A percentile compares a stretch with the other conserved stretches of the same genome.
Conservation (phyloP, 2,113 vertebrate species). For the Nycticebus coucang region DNA sequence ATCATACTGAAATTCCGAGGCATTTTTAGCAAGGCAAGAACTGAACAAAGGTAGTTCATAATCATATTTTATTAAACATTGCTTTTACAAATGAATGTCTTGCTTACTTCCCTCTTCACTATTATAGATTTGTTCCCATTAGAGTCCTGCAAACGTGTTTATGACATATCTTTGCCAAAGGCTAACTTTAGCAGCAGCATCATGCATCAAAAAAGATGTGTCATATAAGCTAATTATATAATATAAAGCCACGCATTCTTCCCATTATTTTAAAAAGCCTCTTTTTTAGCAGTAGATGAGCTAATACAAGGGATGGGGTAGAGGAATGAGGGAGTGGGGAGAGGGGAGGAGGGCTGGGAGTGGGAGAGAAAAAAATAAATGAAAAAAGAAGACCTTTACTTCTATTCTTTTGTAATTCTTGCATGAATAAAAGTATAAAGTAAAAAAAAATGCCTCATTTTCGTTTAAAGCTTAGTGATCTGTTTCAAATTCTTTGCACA, state of each 20-base stretch:
- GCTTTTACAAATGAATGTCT: conserved; percentile 58
- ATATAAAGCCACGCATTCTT: neutral
- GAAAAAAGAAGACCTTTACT: too few relatives aligned
- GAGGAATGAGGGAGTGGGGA: too few relatives aligned
- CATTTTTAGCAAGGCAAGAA: conserved; percentile 47
- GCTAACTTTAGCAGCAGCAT: conserved; percentile 45
- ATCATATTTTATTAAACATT: conserved; percentile 70
- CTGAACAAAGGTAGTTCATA: conserved; percentile 45
- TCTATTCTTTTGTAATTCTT: too few relatives aligned
- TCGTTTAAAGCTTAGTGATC: conserved; percentile 46
- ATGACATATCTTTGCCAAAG: conserved; percentile 69
- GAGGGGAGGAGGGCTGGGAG: too few relatives aligned
- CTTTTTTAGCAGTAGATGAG: neutral
- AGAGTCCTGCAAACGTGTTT: conserved; percentile 58
- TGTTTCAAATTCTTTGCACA: neutral
- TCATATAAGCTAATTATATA: conserved; percentile 47
- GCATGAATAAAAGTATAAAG: too few relatives aligned
- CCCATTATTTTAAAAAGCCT: conserved; percentile 50
- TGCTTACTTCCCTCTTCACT: conserved; percentile 31
- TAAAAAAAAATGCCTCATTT: conserved; percentile 41
- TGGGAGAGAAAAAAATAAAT: too few relatives aligned
- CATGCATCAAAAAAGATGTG: conserved; percentile 50
- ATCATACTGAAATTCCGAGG: conserved; percentile 21
- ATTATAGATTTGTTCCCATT: conserved; percentile 64
- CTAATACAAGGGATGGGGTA: too few relatives aligned